Conservation (phyloP, 2,113 vertebrate genomes). For the Amazona guildingii region DNA sequence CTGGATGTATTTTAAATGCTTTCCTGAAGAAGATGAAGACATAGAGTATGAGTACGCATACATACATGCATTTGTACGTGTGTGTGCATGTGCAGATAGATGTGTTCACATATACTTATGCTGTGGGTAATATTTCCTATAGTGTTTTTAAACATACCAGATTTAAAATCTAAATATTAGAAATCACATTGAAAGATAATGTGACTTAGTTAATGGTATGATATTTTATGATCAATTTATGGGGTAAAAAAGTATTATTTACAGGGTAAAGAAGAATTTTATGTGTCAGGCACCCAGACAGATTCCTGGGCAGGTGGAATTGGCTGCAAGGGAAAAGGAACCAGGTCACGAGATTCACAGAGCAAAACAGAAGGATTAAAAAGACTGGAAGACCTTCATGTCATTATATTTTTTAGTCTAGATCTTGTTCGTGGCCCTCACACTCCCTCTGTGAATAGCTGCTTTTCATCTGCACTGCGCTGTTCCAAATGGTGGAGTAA, state of each 20-base stretch:
- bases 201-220: not conserved
- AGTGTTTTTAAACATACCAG: not conserved
- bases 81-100: not conserved
- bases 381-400: not conserved
- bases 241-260: not conserved
- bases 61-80: not conserved
- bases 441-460: not conserved
- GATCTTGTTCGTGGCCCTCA: not conserved
- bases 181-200: not conserved
- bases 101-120: not conserved
- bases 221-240: not conserved
- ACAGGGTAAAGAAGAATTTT: not conserved
- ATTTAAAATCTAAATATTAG: not conserved
- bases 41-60: not conserved
- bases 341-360: not conserved
- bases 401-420: not conserved
- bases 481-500: not conserved
- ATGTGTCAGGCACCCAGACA: not conserved
- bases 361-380: not conserved
- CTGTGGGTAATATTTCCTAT: not conserved
- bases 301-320: not conserved
- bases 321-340: not conserved
- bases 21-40: not conserved
- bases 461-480: not conserved
- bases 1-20: not conserved